These are phyloP conservation scores for Holocentrus rufus DNA, from an alignment of 2,797 vertebrate genomes.

Conservation along the genomic window DNA sequence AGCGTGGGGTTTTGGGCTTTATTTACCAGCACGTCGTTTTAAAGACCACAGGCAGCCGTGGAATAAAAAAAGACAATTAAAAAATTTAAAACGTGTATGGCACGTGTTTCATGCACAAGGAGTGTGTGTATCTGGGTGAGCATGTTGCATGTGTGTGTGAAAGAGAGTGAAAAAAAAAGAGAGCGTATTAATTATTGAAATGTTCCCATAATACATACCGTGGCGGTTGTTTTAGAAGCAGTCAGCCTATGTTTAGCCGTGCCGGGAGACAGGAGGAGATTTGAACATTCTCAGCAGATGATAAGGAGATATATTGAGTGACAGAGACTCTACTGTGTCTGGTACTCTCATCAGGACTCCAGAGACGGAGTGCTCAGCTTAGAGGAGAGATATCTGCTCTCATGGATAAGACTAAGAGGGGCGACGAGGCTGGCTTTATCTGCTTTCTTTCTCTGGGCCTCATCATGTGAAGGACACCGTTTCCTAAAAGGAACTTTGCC, in stretches of 20 bases:
- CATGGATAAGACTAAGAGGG: slow-evolving; percentile 45
- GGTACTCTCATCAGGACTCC: not conserved
- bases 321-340: slow-evolving; percentile 15
- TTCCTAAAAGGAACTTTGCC: not conserved
- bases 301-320: slow-evolving; percentile 44
- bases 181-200: slow-evolving; percentile 71
- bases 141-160: slow-evolving; percentile 47
- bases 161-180: slow-evolving; percentile 38
- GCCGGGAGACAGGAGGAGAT: slow-evolving; percentile 34
- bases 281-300: slow-evolving; percentile 38
- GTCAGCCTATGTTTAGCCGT: slow-evolving; percentile 64
- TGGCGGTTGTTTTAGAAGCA: slow-evolving; percentile 61
- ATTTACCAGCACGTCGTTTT: slow-evolving; percentile 56
- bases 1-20: slow-evolving; percentile 34
- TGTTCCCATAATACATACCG: slow-evolving; percentile 47
- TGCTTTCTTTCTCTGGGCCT: not conserved
- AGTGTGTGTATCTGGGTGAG: not conserved
- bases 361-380: slow-evolving; percentile 26
- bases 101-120: slow-evolving; percentile 36
- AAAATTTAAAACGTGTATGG: slow-evolving; percentile 34
- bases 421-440: slow-evolving; percentile 11
- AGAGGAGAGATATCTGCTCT: slow-evolving; percentile 49
- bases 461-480: slow-evolving; percentile 11
- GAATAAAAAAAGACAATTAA: slow-evolving; percentile 19
- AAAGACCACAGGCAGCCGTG: slow-evolving; percentile 52